Evolutionary conservation across 2,888 invertebrate genomes (phyloP).

Genomic region (Microctonus brassicae): DNA sequence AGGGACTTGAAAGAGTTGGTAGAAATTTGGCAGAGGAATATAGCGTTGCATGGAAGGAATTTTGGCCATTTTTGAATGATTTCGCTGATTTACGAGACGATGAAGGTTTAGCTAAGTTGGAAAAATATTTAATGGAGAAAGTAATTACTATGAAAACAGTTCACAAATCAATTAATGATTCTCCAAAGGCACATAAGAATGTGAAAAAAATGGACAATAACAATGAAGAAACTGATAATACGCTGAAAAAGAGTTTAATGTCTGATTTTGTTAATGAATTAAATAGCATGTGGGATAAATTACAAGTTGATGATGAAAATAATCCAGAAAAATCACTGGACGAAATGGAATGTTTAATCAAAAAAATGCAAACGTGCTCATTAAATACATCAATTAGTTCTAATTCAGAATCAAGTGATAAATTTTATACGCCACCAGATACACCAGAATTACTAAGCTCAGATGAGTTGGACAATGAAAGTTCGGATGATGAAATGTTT

Average conservation of each 20-base stretch:
- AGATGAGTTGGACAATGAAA: conserved; percentile 63
- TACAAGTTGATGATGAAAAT: conserved; percentile 5
- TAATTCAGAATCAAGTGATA: conserved; percentile 52
- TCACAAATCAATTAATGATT: not conserved
- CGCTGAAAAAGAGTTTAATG: conserved; percentile 16
- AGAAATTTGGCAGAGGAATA: conserved; percentile 80
- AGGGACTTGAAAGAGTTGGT: conserved; percentile 90
- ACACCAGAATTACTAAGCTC: conserved; percentile 56
- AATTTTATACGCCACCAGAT: conserved; percentile 76
- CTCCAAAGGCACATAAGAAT: not conserved
- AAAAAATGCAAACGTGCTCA: conserved; percentile 22
- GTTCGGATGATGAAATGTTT: conserved; percentile 67
- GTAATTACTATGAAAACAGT: conserved; percentile 57
- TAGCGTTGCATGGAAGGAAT: conserved; percentile 88
- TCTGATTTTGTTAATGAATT: not conserved
- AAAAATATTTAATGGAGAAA: conserved; percentile 78
- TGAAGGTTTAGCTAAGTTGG: conserved; percentile 82
- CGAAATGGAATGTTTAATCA: conserved; percentile 22
- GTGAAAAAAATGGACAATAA: not conserved
- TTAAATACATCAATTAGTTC: not conserved
- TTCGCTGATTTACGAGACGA: conserved; percentile 83
- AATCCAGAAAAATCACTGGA: conserved; percentile 6
- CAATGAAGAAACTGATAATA: not conserved
- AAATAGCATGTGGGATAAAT: not conserved
- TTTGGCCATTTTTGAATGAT: conserved; percentile 90